A percentile compares a stretch with the other conserved stretches of the same genome.
phyloP scores from a whole-genome alignment of 1,140 invertebrate species.

The Drosophila equinoxialis region DNA sequence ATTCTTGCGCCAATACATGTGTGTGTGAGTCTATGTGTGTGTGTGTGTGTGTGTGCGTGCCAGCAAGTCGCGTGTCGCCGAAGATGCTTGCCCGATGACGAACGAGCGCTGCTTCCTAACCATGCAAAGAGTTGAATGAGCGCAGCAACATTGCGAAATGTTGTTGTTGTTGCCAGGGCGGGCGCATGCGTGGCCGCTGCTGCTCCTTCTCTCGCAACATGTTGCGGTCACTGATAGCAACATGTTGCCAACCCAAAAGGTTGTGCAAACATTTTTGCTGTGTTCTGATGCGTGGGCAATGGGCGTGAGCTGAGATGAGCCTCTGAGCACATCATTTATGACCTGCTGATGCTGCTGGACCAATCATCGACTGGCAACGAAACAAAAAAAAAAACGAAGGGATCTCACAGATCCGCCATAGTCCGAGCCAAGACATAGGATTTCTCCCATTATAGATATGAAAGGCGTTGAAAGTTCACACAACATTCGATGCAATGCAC shows the following conservation, averaged over 20 bases:
- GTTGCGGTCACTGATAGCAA: conserved; percentile 13
- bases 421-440: too few species aligned
- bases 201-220: background rate
- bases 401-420: too few species aligned
- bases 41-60: conserved; percentile 13
- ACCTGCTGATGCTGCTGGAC: background rate
- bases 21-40: conserved; percentile 6
- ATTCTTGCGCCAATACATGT: conserved; percentile 23
- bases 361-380: too few species aligned
- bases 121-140: conserved; percentile 59
- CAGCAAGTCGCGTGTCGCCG: conserved; percentile 61
- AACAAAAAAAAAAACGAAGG: too few species aligned
- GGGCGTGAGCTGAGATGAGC: conserved; percentile 34
- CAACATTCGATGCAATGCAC: too few species aligned
- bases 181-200: conserved; percentile 37
- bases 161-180: conserved; percentile 5
- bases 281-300: conserved; percentile 36
- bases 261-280: conserved; percentile 33
- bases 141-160: conserved; percentile 16
- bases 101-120: conserved; percentile 20
- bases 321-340: conserved; percentile 1
- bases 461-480: too few species aligned
- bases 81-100: conserved; percentile 62
- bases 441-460: too few species aligned
- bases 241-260: conserved; percentile 16